Evolutionary conservation across 1,140 invertebrate species (phyloP), one percentile per base, ranked within the genome.

Genomic region (Aethina tumida): DNA sequence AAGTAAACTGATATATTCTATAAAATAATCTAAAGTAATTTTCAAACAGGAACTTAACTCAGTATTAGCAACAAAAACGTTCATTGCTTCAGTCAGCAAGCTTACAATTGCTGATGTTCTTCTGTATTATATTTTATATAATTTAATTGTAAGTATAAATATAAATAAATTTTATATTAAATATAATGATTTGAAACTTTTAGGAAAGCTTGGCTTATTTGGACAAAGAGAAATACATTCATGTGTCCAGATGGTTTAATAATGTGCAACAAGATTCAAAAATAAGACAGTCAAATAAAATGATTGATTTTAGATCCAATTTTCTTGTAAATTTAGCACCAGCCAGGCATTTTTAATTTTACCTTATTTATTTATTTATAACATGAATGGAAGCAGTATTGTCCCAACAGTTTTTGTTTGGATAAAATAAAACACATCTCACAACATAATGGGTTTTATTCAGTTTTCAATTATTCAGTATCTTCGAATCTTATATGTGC

Each of bases 181-280:
- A 19, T 17, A 37, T 35, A 20, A 38, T 44, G 32, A 24, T 19
- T 37, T 45, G 13, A 45, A 31, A 41, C 40, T 54, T 65, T 3
- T 35, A 70, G 69, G 59, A 56, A 46, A 63, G 59, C 14, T 54
- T 79, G 17, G 62, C 60, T 1, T 60, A 65, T 13, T 60, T 71
- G 40, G 72, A 77, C 3, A 77, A 77, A 38, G 74, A 74, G 39
- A 66, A 67, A 41, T 72, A 69, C 33, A 36, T 76, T n/a, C 69
- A 78, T 49, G 56, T 79, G 0, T 78, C 73, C 3, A 65, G 77
- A 41, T 79, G 77, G 77, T 79, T 74, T 48, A 71, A 77, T 47
- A 72, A 77, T 51, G 56, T 79, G 40, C 75, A 79, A 41, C 68
- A 77, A 50, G 66, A 75, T 41, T 57, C 65, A 5, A 64, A 65